Evolutionary conservation across 2,797 vertebrate species (phyloP).

Genomic region (Onychomys leucogaster): DNA sequence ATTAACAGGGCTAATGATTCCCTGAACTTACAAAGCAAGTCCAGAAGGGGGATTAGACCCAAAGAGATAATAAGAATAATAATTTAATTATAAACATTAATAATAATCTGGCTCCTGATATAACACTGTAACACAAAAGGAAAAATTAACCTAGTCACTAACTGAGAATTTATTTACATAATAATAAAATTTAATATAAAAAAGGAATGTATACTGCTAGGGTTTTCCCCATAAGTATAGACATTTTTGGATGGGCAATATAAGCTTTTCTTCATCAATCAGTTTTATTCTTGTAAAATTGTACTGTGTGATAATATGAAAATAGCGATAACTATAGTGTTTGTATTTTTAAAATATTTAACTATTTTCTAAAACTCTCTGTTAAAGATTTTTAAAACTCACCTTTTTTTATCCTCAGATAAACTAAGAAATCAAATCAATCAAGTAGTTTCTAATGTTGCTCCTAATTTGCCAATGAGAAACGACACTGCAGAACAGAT

Average conservation of each 20-base stretch:
- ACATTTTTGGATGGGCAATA: neutral
- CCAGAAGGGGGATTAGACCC: neutral
- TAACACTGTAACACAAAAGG: neutral
- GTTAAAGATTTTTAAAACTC: conserved; percentile 18
- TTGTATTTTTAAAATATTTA: conserved; percentile 31
- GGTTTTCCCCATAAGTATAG: neutral
- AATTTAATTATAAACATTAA: conserved; percentile 41
- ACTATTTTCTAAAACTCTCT: neutral
- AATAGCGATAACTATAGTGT: neutral
- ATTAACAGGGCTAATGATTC: neutral
- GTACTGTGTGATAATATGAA: neutral
- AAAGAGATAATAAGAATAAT: neutral
- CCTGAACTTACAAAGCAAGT: neutral
- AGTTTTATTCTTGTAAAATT: neutral
- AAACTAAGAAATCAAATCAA: neutral
- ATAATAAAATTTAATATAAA: conserved; percentile 12
- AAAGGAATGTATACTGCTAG: neutral
- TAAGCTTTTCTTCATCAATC: neutral
- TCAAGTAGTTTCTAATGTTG: neutral
- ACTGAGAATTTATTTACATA: neutral
- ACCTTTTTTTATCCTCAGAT: neutral
- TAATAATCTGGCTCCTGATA: neutral
- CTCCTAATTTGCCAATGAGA: neutral
- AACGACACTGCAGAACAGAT: neutral
- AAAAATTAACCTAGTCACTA: neutral